These are phyloP conservation scores for Druon quercuslanigerum DNA, from an alignment of 1,140 invertebrate genomes.

Conservation along the genomic window DNA sequence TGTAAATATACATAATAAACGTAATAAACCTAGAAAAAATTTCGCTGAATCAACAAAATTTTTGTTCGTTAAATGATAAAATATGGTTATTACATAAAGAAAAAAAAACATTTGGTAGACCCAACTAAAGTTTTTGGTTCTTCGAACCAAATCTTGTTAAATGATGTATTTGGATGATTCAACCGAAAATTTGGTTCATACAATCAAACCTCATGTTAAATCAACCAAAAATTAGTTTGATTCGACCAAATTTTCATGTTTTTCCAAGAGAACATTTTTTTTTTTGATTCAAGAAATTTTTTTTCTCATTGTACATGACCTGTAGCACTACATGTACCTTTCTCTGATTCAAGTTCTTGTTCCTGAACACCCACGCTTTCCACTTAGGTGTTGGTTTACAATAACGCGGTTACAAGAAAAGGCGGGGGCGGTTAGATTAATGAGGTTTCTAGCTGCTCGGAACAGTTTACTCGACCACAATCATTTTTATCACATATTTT, in stretches of 20 bases:
- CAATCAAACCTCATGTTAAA: too few species aligned
- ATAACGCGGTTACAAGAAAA: background rate
- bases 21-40: too few species aligned
- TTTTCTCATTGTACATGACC: background rate
- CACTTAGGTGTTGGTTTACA: constrained; percentile 19
- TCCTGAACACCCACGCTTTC: constrained; percentile 17
- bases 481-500: constrained; percentile 7
- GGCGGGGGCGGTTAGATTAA: constrained; percentile 22
- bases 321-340: background rate
- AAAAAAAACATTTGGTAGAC: too few species aligned
- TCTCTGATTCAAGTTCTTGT: constrained; percentile 20
- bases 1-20: too few species aligned
- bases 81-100: too few species aligned
- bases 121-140: too few species aligned
- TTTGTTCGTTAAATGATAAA: too few species aligned
- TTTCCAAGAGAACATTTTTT: background rate
- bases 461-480: background rate
- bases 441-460: constrained; percentile 10
- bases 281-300: background rate
- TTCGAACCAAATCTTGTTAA: too few species aligned
- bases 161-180: too few species aligned
- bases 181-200: too few species aligned
- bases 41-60: too few species aligned
- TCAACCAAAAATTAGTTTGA: too few species aligned
- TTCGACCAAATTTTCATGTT: background rate